Conservation (phyloP, 1,140 invertebrate species). For the Drosophila takahashii region DNA sequence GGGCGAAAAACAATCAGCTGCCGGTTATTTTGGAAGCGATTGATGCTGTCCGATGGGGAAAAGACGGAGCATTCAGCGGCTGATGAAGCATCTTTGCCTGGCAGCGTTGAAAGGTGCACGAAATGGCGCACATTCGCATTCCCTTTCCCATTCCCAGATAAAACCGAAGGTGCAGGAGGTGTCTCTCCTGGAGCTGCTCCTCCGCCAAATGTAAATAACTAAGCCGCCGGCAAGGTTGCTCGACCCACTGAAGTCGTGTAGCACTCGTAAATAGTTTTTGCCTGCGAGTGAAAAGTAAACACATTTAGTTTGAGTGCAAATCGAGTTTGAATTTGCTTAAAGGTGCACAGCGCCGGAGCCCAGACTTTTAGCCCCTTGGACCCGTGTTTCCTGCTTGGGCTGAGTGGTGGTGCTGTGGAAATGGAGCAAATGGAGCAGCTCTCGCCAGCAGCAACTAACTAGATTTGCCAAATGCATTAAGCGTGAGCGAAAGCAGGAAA, state of each 20-base stretch:
- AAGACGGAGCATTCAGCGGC: slow-evolving; percentile 15
- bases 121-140: slow-evolving; percentile 63
- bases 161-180: slow-evolving; percentile 34
- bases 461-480: slow-evolving; percentile 59
- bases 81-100: slow-evolving; percentile 38
- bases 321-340: slow-evolving; percentile 78
- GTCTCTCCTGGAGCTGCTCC: not conserved
- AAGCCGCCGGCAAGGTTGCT: slow-evolving; percentile 50
- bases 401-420: not conserved
- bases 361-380: not conserved
- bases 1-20: slow-evolving; percentile 59
- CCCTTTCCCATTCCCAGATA: slow-evolving; percentile 23
- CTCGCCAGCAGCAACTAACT: slow-evolving; percentile 42
- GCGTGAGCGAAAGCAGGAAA: slow-evolving; percentile 25
- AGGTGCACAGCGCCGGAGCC: slow-evolving; percentile 38
- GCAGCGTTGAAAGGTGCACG: slow-evolving; percentile 56
- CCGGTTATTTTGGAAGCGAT: slow-evolving; percentile 58
- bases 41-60: slow-evolving; percentile 41
- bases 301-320: slow-evolving; percentile 79
- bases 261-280: slow-evolving; percentile 71
- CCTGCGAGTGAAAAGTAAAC: slow-evolving; percentile 73
- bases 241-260: slow-evolving; percentile 36
- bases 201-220: slow-evolving; percentile 49
- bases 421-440: slow-evolving; percentile 14
- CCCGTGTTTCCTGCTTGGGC: not conserved